Evolutionary conservation across 2,888 invertebrate genomes (phyloP), one percentile per base, ranked within the genome.

Genomic region (Rhyacophila evoluta): DNA sequence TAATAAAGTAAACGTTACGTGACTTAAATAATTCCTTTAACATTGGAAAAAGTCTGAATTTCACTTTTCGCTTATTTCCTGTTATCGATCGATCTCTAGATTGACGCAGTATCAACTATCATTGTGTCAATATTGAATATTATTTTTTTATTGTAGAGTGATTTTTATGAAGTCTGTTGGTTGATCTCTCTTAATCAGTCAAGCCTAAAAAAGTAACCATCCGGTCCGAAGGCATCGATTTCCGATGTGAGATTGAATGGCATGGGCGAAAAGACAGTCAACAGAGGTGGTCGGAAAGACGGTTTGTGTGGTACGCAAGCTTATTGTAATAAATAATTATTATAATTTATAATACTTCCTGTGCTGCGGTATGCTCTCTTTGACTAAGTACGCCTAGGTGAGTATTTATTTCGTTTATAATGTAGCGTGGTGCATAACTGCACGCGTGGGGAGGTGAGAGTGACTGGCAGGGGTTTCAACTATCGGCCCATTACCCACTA

Each of bases 261-360:
- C 25, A 55, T 55, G 55, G 55, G 55, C 55, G 55, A 55, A 55
- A 6, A 55, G 55, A 55, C 1, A 39, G 4, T 19, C 8, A 19
- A 55, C 55, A 41, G 55, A 15, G 55, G 55, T 19, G 55, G 55
- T 55, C 55, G 55, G 15, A 33, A 33, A 4, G 29, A 8, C 2
- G 19, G 55, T 55, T 55, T 55, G 55, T 19, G 55, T 55, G 55
- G 55, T 55, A 19, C 15, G 55, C 15, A 3, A 15, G 55, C 55
- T 12, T 25, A 55, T 55, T 55, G 25, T 55, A 55, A 55, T 55
- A 55, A 55, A 55, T 55, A 55, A 55, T 55, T 19, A 55, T 55
- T 55, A 55, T 55, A 55, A 55, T 55, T 55, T 25, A 55, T 55
- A 55, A 55, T 55, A 55, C 55, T 55, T 55, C 55, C 55, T 55